Evolutionary conservation across 2,888 invertebrate genomes (phyloP).

Genomic region (Scrobipalpa costella): DNA sequence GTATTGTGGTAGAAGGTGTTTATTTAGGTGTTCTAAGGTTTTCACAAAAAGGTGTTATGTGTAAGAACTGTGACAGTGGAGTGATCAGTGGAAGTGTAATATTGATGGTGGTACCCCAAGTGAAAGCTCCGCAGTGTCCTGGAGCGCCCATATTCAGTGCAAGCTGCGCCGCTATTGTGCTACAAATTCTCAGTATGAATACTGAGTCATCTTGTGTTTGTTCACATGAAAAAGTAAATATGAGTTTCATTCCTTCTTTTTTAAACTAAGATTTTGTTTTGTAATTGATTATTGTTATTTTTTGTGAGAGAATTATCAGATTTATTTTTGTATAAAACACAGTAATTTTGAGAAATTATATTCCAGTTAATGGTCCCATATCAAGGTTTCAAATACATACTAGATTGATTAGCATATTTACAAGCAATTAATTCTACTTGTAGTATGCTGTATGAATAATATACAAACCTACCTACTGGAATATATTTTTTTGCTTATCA

Average conservation of each 20-base stretch:
- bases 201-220: constrained; percentile 46
- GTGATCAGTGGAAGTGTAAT: constrained; percentile 65
- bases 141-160: constrained; percentile 58
- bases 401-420: neutral
- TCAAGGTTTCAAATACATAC: neutral
- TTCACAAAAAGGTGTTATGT: constrained; percentile 60
- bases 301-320: constrained; percentile 28
- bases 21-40: constrained; percentile 69
- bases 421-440: constrained; percentile 5
- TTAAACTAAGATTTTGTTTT: constrained; percentile 58
- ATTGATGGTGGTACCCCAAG: constrained; percentile 39
- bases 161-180: constrained; percentile 41
- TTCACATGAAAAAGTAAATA: constrained; percentile 71
- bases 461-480: neutral
- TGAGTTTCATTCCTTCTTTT: constrained; percentile 62
- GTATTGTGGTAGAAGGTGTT: constrained; percentile 70
- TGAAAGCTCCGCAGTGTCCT: constrained; percentile 43
- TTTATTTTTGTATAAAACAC: constrained; percentile 23
- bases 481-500: constrained; percentile 13
- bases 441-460: neutral
- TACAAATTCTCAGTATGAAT: constrained; percentile 29
- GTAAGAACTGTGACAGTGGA: constrained; percentile 61
- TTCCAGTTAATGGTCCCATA: constrained; percentile 5
- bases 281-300: constrained; percentile 44
- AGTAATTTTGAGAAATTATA: neutral